Conservation (phyloP, 1,140 invertebrate species). For the Oscheius sp. region DNA sequence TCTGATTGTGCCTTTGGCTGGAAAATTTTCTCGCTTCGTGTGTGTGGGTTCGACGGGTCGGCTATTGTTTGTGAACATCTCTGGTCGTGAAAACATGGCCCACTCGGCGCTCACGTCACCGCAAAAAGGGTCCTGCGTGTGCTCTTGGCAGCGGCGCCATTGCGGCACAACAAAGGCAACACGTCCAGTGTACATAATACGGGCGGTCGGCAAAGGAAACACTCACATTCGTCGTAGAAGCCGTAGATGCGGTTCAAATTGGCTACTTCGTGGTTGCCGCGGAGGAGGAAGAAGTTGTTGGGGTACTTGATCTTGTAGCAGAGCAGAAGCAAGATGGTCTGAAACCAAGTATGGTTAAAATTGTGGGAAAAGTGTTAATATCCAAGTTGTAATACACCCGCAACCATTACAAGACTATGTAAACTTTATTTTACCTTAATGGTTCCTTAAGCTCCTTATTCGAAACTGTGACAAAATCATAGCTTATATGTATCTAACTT, state of each 20-base stretch:
- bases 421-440: no score
- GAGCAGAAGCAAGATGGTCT: slow-evolving; percentile 69
- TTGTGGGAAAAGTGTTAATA: no score
- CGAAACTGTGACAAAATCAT: no score
- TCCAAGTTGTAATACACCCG: no score
- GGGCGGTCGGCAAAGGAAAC: background rate
- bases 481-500: no score
- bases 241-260: slow-evolving; percentile 70
- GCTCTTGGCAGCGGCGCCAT: background rate
- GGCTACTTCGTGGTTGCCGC: slow-evolving; percentile 71
- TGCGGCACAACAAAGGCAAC: background rate
- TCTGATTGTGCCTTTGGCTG: no score
- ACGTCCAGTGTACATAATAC: background rate
- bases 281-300: slow-evolving; percentile 69
- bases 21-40: no score
- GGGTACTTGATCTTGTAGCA: slow-evolving; percentile 72
- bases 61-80: background rate
- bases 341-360: no score
- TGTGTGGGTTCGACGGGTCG: no score
- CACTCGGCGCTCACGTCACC: background rate
- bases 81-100: background rate
- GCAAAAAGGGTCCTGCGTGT: background rate
- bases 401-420: no score
- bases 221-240: slow-evolving; percentile 69
- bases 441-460: no score